A percentile compares a stretch with the other conserved stretches of the same genome.
phyloP scores from a whole-genome alignment of 2,113 vertebrate genomes.

The Elachura formosa region DNA sequence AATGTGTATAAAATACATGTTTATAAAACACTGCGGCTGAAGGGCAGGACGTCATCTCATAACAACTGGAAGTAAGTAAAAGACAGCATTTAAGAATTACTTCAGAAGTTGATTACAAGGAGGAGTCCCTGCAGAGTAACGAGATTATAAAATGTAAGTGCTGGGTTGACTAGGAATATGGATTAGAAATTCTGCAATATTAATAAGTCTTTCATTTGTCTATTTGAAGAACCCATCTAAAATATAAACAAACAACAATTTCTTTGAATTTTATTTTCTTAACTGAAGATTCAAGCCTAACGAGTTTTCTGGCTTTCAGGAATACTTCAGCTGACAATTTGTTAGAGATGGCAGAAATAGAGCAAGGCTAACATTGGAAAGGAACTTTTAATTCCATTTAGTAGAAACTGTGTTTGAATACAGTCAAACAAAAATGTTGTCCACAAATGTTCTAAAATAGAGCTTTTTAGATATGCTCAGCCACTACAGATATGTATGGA shows the following conservation, averaged over 20 bases:
- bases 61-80: not conserved
- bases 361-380: not conserved
- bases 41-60: not conserved
- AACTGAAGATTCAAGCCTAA: not conserved
- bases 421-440: not conserved
- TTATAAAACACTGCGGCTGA: not conserved
- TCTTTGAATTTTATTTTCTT: not conserved
- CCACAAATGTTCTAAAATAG: not conserved
- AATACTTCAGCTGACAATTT: not conserved
- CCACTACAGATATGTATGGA: not conserved
- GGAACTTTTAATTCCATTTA: not conserved
- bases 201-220: not conserved
- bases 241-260: not conserved
- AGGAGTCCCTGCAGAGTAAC: not conserved
- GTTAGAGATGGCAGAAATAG: not conserved
- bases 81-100: not conserved
- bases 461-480: not conserved
- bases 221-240: not conserved
- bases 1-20: not conserved
- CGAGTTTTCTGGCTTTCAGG: not conserved
- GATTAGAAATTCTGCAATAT: not conserved
- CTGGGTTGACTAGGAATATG: not conserved
- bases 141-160: not conserved
- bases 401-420: not conserved
- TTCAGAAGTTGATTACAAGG: conserved; percentile 4